Evolutionary conservation across 1,140 invertebrate genomes (phyloP), one percentile per base, ranked within the genome.

Genomic region (Lepidurus apus): DNA sequence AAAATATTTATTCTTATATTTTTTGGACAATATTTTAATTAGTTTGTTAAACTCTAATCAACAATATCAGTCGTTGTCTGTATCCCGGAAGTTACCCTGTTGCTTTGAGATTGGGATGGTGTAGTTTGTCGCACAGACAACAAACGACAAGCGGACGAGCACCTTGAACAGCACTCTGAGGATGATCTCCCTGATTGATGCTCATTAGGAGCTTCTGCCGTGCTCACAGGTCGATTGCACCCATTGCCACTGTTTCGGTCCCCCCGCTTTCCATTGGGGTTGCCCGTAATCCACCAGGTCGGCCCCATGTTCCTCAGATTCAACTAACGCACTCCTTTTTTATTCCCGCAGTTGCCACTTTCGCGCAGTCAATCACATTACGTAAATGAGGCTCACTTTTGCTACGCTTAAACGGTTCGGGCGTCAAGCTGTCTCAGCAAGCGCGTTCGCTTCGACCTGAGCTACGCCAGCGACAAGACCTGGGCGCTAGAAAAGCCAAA

Each of bases 181-280:
- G 21, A 47, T 1, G 45, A 13, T 65, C 21, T 21, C 9, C 53
- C 53, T 17, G 53, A 65, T 65, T 65, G 53, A 9, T 13, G 1
- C 21, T 65, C 53, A 65, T n/a, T 65, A 4, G 53, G 8, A 34
- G 34, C 34, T 8, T 65, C 53, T 17, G 8, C 53, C 17, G 53
- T 21, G 21, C n/a, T 65, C 53, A 65, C 53, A 65, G n/a, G 53
- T 65, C 53, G 53, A 65, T n/a, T 65, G 53, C 53, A n/a, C 17
- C 53, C 13, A 65, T 21, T 65, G 53, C 53, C 21, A n/a, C 53
- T 65, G 53, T 65, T 65, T 65, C 53, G 17, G 53, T 65, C 53
- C 4, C n/a, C 53, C 53, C 53, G 21, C 53, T 65, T 65, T 65
- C 53, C 53, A 65, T 21, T 65, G 53, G 53, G 53, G 13, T 65